Evolutionary conservation across 2,797 vertebrate genomes (phyloP).

Genomic region (Coreius guichenoti): DNA sequence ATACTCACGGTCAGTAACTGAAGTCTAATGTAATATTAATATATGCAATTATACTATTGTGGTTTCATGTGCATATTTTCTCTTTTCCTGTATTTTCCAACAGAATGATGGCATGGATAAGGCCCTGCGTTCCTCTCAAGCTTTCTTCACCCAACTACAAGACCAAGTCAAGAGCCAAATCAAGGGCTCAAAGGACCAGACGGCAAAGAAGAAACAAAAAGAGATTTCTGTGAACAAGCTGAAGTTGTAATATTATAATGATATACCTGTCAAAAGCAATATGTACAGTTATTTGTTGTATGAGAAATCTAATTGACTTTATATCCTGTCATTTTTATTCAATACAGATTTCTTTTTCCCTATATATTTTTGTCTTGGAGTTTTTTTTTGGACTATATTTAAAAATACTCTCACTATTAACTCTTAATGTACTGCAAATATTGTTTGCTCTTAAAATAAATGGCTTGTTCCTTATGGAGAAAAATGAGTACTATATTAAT

Average conservation of each 20-base stretch:
- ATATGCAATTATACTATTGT: background rate
- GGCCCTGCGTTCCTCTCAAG: constrained; percentile 90
- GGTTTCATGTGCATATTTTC: background rate
- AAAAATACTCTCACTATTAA: background rate
- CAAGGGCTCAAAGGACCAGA: constrained; percentile 80
- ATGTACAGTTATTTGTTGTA: constrained; percentile 51
- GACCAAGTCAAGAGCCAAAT: constrained; percentile 96
- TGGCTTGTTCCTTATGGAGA: background rate
- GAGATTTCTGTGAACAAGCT: constrained; percentile 89
- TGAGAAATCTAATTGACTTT: background rate
- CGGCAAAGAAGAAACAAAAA: constrained; percentile 82
- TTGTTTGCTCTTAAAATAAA: background rate
- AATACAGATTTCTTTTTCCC: constrained; percentile 25
- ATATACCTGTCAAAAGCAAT: constrained; percentile 39
- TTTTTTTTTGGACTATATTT: background rate
- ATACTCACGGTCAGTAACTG: constrained; percentile 85
- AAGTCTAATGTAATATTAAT: background rate
- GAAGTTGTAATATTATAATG: constrained; percentile 83
- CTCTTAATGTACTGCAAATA: background rate
- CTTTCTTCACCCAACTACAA: constrained; percentile 96
- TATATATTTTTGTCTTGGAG: background rate
- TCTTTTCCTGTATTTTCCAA: constrained; percentile 37
- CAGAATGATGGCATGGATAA: constrained; percentile 97
- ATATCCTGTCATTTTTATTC: constrained; percentile 47
- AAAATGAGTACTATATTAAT: no score